Percentiles rank a stretch among this genome's conserved stretches.
phyloP scores from a whole-genome alignment of 1,140 invertebrate genomes.

The Leguminivora glycinivorella region DNA sequence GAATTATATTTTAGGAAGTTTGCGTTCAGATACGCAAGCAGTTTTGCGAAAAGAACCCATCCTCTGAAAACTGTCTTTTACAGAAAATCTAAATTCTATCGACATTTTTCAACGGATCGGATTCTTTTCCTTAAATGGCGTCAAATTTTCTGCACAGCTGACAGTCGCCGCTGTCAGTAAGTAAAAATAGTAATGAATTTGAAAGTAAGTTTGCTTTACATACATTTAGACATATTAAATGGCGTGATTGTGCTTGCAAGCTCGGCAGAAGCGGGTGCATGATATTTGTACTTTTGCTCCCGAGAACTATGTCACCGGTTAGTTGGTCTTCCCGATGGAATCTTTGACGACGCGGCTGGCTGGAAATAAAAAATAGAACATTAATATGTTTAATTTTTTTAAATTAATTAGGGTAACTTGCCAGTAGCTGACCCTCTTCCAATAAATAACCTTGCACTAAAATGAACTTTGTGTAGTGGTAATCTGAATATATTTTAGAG shows the following conservation, averaged over 20 bases:
- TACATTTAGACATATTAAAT: constrained; percentile 2
- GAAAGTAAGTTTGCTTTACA: neutral
- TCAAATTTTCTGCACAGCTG: neutral
- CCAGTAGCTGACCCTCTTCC: too few relatives aligned
- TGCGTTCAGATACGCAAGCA: too few relatives aligned
- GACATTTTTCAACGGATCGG: too few relatives aligned
- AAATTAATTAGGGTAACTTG: too few relatives aligned
- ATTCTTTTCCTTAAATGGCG: too few relatives aligned
- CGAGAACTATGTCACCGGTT: constrained; percentile 39
- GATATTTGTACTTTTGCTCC: constrained; percentile 58
- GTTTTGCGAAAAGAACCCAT: too few relatives aligned
- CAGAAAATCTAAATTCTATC: too few relatives aligned
- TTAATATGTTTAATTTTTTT: constrained; percentile 11
- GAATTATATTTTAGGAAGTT: too few relatives aligned
- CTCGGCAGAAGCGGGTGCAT: constrained; percentile 47
- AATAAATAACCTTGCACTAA: too few relatives aligned
- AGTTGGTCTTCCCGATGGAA: constrained; percentile 62
- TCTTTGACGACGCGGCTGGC: constrained; percentile 59
- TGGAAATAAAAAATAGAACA: constrained; percentile 46
- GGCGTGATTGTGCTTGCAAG: constrained; percentile 40
- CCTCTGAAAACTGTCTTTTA: too few relatives aligned
- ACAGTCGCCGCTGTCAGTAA: neutral
- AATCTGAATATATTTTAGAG: too few relatives aligned
- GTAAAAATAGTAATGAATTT: neutral
- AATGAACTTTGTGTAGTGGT: too few relatives aligned